Base-by-base conservation (phyloP, 1,140 invertebrate genomes). In the Apis laboriosa region DNA sequence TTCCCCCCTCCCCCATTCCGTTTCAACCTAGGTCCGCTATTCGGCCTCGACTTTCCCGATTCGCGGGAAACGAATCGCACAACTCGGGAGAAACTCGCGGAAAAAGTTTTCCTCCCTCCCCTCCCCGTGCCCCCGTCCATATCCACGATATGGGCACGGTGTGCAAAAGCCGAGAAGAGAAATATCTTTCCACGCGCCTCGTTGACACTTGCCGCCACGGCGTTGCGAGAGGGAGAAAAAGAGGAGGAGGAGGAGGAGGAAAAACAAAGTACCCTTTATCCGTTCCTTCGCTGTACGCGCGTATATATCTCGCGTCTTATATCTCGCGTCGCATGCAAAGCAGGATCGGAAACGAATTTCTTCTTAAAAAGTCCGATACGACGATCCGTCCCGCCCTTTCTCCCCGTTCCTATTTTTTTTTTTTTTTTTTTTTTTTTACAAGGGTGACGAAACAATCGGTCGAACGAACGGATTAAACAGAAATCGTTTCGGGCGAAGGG, bases 181-280 rank as follows among this genome's bases (percentile, higher is more conserved):
- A 84, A 86, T 86, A 86, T 86, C 76, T 84, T 74, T 80, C 72
- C 80, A 56, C 19, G 76, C 66, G 71, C 61, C 81, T 61, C 76
- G 84, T 84, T 80, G 84, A 86, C 84, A 84, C 77, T 79, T 68
- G 77, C 81, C 51, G 63, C 12, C 4, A 11, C 2, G 12, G 43
- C 9, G 24, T 43, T 19, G 55, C 70, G 43, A n/a, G 60, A 74
- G 21, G 1, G 17, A 24, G n/a, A 73, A 55, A 34, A 43, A 7
- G 12, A 53, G 56, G 63, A 17, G 34, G n/a, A 53, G 28, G 34
- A 21, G 67, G 17, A 58, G 53, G n/a, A 58, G 68, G 72, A 61
- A 28, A 34, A 81, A 76, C 64, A 74, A 80, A 81, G 64, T 76
- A 66, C 56, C 56, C n/a, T 73, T 21, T 34, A n/a, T 21, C 15